Base-by-base conservation (phyloP, 2,797 vertebrate genomes). In the Anableps anableps region DNA sequence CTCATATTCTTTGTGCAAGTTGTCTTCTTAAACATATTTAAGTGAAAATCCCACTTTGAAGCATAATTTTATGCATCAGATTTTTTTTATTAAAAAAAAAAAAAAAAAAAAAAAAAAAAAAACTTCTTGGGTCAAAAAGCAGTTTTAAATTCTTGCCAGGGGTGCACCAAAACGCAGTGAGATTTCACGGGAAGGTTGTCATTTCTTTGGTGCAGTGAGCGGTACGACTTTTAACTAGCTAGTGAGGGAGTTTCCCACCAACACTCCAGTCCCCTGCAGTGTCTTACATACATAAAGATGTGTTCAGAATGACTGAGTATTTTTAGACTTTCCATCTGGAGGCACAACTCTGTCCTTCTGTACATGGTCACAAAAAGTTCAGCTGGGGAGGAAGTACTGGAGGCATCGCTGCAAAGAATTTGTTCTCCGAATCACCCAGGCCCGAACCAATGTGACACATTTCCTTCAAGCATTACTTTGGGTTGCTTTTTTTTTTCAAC, bases 291-390 rank as follows among this genome's bases (percentile, higher is more conserved):
- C 86, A 82, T 80, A 84, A 75, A 87, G 80, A 89, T 82, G 83
- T 80, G 76, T 64, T 91, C 76, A 75, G 84, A 76, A 83, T 80
- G 84, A 79, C 74, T 53, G 82, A 76, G 79, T 89, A 85, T 90
- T 90, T 91, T 93, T 88, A 85, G 87, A 76, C 50, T 58, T 72
- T 72, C 73, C 64, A 11, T 76, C 77, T 70, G 11, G 71, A 72
- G 60, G 47, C 78, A 71, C 29, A 75, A 72, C 82, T 82, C 58
- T 43, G 47, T 75, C 75, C 70, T 75, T 71, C 55, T 4, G 0
- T 29, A 51, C 48, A 21, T 72, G 72, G 78, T 76, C 75, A 83
- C 17, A 5, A 43, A 23, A 74, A 75, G 51, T 72, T 72, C 75
- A 78, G 72, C 13, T 7, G 36, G 74, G 43, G 76, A 84, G 73